Evolutionary conservation across 1,140 invertebrate genomes (phyloP).

Genomic region (Calliopsis andreniformis): DNA sequence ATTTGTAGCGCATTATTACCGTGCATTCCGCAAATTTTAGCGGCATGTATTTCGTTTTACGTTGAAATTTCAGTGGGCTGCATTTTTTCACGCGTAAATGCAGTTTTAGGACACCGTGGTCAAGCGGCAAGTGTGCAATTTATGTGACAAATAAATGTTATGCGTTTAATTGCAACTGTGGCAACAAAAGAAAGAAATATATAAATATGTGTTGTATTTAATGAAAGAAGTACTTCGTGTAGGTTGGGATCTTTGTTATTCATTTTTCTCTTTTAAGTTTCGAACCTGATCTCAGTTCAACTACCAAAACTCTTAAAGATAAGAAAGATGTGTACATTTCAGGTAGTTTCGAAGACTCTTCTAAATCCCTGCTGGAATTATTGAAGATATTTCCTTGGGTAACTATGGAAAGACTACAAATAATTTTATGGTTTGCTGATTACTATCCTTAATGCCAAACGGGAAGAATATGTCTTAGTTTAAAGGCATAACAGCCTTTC

Average conservation of each 20-base stretch:
- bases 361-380: too few species aligned
- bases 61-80: too few species aligned
- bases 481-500: too few species aligned
- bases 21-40: background rate
- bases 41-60: background rate
- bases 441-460: too few species aligned
- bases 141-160: conserved; percentile 17
- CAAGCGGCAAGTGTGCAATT: background rate
- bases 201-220: conserved; percentile 32
- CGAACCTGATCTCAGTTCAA: background rate
- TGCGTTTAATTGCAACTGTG: conserved; percentile 25
- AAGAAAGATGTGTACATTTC: background rate
- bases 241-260: background rate
- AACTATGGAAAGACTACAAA: too few species aligned
- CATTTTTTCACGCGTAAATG: background rate
- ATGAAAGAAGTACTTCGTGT: background rate
- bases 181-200: conserved; percentile 27
- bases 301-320: background rate
- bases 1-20: background rate
- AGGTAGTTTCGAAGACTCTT: background rate
- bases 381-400: too few species aligned
- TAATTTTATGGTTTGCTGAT: too few species aligned
- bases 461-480: too few species aligned
- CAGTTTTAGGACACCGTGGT: background rate
- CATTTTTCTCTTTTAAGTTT: background rate